Base-by-base conservation (phyloP, 2,797 vertebrate species). In the Poecilia wingei region DNA sequence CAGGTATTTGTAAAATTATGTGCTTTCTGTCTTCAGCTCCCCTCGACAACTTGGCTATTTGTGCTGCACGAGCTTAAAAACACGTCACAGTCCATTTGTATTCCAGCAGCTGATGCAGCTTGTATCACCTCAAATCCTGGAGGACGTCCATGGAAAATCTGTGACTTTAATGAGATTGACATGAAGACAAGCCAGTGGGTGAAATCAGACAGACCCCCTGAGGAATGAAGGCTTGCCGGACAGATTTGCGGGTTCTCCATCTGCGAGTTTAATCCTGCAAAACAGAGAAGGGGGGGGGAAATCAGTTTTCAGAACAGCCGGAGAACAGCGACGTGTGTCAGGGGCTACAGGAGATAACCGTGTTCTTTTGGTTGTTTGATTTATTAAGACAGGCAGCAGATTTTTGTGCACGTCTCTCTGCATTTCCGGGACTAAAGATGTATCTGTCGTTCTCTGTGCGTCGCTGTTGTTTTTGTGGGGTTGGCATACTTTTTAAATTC, bases 201-300 rank as follows among this genome's bases (percentile, higher is more conserved):
- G 82, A 82, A 88, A 83, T 82, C 64, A 77, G 82, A 83, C 28
- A 83, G 78, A 82, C 72, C 78, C 79, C 71, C 76, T 51, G 74
- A 74, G 71, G 59, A 83, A 87, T 47, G 82, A 85, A 84, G 82
- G 91, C 91, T 89, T 89, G 89, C 49, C 80, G 82, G 79, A 86
- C 88, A 93, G 92, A 93, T 93, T 93, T 93, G 82, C 69, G 6
- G 77, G 64, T 86, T 89, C 86, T 94, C 93, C 94, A 95, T 96
- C 94, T 95, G 94, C 91, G 92, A 85, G 84, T 76, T 78, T 95
- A 94, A 94, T 95, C 93, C 87, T 75, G 33, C 83, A 82, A 90
- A 94, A 90, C 8, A 25, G 61, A 36, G 53, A 28, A 3, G 47
- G 16, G 20, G 5, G 49, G 0, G 2, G 7, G 39, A 39, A 68